phyloP scores from a whole-genome alignment of 2,797 vertebrate genomes.

The Falco biarmicus region DNA sequence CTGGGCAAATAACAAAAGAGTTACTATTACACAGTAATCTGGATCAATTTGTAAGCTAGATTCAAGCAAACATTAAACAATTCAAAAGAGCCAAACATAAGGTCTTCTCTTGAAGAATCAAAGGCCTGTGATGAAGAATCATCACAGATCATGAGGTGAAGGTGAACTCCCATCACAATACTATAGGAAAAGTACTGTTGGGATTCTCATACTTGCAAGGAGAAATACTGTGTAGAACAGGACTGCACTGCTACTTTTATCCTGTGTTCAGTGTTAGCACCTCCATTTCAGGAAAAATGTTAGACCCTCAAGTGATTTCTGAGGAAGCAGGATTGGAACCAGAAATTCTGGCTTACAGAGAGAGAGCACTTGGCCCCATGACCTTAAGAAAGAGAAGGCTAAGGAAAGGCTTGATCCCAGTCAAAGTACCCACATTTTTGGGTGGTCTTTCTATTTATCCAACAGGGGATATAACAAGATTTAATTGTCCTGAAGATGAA shows the following conservation, averaged over 20 bases:
- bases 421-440: background rate
- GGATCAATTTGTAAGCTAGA: slow-evolving; percentile 14
- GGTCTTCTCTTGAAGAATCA: background rate
- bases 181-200: background rate
- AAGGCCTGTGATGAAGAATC: no score
- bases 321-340: background rate
- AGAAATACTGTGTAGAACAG: background rate
- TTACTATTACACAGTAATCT: background rate
- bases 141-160: background rate
- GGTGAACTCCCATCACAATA: background rate
- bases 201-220: background rate
- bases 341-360: background rate
- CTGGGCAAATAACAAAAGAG: background rate
- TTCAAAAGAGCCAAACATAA: background rate
- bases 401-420: background rate
- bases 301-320: background rate
- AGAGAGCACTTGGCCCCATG: background rate
- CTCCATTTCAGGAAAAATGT: background rate
- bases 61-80: slow-evolving; percentile 40
- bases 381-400: background rate
- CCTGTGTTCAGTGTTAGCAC: background rate
- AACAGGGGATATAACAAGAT: background rate
- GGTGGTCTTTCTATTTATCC: background rate
- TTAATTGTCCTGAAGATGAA: background rate
- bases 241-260: background rate